phyloP scores from a whole-genome alignment of 92 coral and sea anemone species.

The Phenganax stokvisi region DNA sequence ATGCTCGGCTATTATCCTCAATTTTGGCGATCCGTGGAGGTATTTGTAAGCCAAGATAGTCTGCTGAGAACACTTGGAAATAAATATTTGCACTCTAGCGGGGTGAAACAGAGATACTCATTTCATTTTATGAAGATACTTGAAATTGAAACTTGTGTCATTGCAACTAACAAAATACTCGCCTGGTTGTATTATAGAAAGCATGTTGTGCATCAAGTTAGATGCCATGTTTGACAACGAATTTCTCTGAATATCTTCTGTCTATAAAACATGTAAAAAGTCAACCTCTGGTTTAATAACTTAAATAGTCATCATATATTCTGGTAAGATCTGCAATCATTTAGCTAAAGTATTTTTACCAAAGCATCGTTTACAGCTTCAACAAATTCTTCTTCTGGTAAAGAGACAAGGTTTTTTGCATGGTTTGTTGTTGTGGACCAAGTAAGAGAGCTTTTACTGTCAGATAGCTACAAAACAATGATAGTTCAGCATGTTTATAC shows the following conservation, averaged over 20 bases:
- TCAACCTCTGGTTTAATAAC: background rate
- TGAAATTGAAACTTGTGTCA: too few species aligned
- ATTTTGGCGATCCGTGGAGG: constrained; percentile 75
- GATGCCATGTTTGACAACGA: constrained; percentile 72
- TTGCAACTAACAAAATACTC: constrained; percentile 4
- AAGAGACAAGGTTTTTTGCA: constrained; percentile 72
- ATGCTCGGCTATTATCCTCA: constrained; percentile 79
- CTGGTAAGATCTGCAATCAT: background rate
- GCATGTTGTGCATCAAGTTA: constrained; percentile 51
- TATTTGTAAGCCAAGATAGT: constrained; percentile 59
- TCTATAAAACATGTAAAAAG: constrained; percentile 47
- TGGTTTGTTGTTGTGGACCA: constrained; percentile 92
- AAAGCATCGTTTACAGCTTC: constrained; percentile 95
- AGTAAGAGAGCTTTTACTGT: constrained; percentile 71
- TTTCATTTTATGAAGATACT: too few species aligned
- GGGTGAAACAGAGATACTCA: too few species aligned
- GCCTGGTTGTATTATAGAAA: constrained; percentile 68
- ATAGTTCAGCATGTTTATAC: too few species aligned
- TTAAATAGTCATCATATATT: background rate
- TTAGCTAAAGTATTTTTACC: constrained; percentile 48
- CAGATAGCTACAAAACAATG: constrained; percentile 55
- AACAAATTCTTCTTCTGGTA: constrained; percentile 79
- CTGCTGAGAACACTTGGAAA: constrained; percentile 22
- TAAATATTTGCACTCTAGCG: background rate
- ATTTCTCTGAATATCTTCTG: constrained; percentile 76